phyloP scores from a whole-genome alignment of 2,888 invertebrate species.

The Drosophila borealis region DNA sequence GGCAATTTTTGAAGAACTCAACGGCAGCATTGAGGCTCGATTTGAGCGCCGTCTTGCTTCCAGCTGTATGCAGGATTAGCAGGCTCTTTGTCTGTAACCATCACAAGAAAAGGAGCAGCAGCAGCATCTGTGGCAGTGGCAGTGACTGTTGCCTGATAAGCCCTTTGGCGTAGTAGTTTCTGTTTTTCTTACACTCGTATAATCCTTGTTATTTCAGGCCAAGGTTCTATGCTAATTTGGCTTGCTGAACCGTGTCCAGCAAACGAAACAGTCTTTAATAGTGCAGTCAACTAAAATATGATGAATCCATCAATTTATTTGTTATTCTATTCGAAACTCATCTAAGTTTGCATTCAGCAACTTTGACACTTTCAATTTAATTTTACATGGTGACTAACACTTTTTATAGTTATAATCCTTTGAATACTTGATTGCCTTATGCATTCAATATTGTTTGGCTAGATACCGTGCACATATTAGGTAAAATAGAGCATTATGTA shows the following conservation, averaged over 20 bases:
- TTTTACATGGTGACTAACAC: neutral
- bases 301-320: neutral
- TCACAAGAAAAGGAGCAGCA: slow-evolving; percentile 27
- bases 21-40: slow-evolving; percentile 18
- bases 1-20: slow-evolving; percentile 63
- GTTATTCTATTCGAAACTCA: neutral
- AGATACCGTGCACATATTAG: neutral
- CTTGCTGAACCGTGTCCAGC: slow-evolving; percentile 11
- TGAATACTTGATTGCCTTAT: neutral
- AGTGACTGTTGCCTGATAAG: slow-evolving; percentile 59
- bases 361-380: slow-evolving; percentile 12
- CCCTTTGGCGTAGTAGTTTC: slow-evolving; percentile 50
- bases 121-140: slow-evolving; percentile 18
- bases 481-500: neutral
- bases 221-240: slow-evolving; percentile 26
- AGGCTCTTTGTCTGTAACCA: slow-evolving; percentile 59
- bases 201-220: slow-evolving; percentile 69
- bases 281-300: neutral
- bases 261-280: neutral
- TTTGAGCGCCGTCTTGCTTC: slow-evolving; percentile 8
- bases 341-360: neutral
- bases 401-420: slow-evolving; percentile 1
- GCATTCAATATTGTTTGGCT: slow-evolving; percentile 4
- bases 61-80: slow-evolving; percentile 59
- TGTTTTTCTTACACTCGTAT: slow-evolving; percentile 58